Evolutionary conservation across 2,888 invertebrate genomes (phyloP).

Genomic region (Drosophila affinis): DNA sequence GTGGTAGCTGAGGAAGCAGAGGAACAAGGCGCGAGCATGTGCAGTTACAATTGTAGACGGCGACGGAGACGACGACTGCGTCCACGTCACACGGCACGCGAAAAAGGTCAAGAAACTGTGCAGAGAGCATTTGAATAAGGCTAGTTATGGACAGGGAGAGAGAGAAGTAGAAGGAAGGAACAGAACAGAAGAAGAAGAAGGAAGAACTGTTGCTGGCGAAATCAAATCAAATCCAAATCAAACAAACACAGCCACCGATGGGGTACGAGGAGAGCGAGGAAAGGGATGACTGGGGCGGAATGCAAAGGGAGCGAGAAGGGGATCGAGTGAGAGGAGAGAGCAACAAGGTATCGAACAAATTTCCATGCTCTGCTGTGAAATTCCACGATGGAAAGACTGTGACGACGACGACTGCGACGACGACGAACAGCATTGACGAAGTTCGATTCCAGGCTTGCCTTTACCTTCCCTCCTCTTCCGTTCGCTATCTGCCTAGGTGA

Average conservation of each 20-base stretch:
- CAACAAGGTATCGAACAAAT: constrained; percentile 80
- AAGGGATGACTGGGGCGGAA: neutral
- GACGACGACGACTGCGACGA: constrained; percentile 27
- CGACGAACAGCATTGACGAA: constrained; percentile 38
- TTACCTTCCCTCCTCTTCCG: constrained; percentile 15
- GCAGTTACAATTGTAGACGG: constrained; percentile 67
- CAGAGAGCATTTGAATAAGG: constrained; percentile 63
- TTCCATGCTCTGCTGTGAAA: constrained; percentile 80
- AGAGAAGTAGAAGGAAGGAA: constrained; percentile 21
- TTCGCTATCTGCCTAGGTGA: constrained; percentile 51
- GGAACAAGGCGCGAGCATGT: constrained; percentile 65
- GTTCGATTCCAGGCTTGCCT: constrained; percentile 47
- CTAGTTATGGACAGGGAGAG: neutral
- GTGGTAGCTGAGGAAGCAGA: constrained; percentile 9
- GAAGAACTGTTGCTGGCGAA: constrained; percentile 50
- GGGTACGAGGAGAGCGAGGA: neutral
- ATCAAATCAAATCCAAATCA: constrained; percentile 81
- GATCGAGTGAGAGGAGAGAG: constrained; percentile 3
- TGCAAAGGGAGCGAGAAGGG: neutral
- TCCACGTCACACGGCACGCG: constrained; percentile 67
- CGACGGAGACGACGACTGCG: constrained; percentile 28
- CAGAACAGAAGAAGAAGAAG: constrained; percentile 18
- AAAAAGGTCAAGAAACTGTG: constrained; percentile 73
- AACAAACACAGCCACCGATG: constrained; percentile 63
- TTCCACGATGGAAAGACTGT: constrained; percentile 67